These are phyloP conservation scores for Hemibagrus guttatus DNA, from an alignment of 2,797 vertebrate species.

Conservation along the genomic window DNA sequence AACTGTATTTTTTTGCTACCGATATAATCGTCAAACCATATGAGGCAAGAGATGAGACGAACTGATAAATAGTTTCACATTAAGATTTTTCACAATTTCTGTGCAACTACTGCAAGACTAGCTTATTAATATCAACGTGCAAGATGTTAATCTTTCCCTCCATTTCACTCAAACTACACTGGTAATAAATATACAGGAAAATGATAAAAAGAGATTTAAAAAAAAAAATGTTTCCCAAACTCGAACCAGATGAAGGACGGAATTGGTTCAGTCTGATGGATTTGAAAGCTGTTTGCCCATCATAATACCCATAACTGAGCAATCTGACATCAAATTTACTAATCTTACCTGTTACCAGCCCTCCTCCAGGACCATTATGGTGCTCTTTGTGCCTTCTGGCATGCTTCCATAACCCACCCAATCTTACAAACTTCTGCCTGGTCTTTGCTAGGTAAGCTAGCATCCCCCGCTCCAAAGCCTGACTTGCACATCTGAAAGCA, in stretches of 20 bases:
- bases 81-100: slow-evolving; percentile 19
- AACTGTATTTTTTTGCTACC: not conserved
- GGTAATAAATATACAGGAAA: slow-evolving; percentile 44
- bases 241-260: slow-evolving; percentile 66
- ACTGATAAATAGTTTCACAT: slow-evolving; percentile 20
- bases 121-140: slow-evolving; percentile 55
- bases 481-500: slow-evolving; percentile 77
- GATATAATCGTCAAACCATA: slow-evolving; percentile 17
- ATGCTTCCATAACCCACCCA: slow-evolving; percentile 21
- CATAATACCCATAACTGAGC: slow-evolving; percentile 62
- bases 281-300: slow-evolving; percentile 66
- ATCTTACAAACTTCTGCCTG: slow-evolving; percentile 11
- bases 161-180: slow-evolving; percentile 31
- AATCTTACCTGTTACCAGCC: slow-evolving; percentile 61
- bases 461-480: slow-evolving; percentile 55
- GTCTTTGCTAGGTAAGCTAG: slow-evolving; percentile 49
- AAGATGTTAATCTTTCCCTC: slow-evolving; percentile 52
- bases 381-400: slow-evolving; percentile 35
- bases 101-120: not conserved
- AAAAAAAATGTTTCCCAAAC: slow-evolving; percentile 65
- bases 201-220: slow-evolving; percentile 33
- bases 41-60: not conserved
- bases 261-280: slow-evolving; percentile 61
- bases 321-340: slow-evolving; percentile 66
- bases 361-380: slow-evolving; percentile 1